Evolutionary conservation across 2,113 vertebrate species (phyloP), one percentile per base, ranked within the genome.

Genomic region (Bubo blakistoni): DNA sequence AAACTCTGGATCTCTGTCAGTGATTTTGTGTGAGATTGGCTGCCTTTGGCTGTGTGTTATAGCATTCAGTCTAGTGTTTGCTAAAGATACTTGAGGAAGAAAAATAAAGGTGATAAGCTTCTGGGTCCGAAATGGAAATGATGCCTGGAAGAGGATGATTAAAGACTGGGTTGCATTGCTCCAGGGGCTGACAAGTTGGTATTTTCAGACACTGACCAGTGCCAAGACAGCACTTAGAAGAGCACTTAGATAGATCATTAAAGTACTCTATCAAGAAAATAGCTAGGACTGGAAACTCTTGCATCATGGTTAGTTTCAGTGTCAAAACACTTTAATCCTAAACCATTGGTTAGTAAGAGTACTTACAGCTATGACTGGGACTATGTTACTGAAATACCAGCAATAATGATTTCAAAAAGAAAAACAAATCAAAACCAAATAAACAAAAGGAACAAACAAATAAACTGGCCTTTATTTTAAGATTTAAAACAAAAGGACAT

Each of bases 151-250:
- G 24, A 49, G 44, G 51, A 47, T 17, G 16, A 69, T 32, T 67
- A 25, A 21, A 71, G 85, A 3, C 87, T 49, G 67, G 30, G 13
- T 24, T 14, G 11, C 20, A 3, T 10, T 46, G 63, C 78, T 47
- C 2, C 55, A 6, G 61, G n/a, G 51, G 55, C 88, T 54, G 79
- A 14, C 1, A 5, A 54, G 66, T 9, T 2, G 0, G 34, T 5
- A 7, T 15, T 69, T 3, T 25, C 88, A 77, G 67, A 11, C 57
- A 9, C 52, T 42, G 92, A 10, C 71, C 90, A 20, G 40, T 9
- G 92, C 94, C 92, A 82, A 57, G 57, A 1, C 51, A 69, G 79
- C 90, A 46, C 88, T 95, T n/a, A 86, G 66, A 13, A 54, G 73
- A 92, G 74, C 81, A 57, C 69, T 95, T 16, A 11, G 25, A 3